Evolutionary conservation across 1,140 invertebrate species (phyloP).

Genomic region (Sesamia nonagrioides): DNA sequence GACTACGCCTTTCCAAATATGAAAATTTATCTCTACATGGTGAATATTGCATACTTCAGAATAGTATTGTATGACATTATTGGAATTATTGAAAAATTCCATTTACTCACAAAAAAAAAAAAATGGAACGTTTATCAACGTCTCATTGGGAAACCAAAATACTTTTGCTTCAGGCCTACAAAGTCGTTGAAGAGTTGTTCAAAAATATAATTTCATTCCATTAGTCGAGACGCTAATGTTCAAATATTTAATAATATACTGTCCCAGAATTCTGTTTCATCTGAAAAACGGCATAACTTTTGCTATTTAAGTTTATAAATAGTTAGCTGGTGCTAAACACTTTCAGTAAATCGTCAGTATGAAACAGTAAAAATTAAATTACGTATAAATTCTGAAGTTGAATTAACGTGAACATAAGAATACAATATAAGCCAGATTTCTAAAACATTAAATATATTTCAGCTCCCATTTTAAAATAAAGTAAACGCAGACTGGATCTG

Average conservation of each 20-base stretch:
- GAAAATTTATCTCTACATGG: too few relatives aligned
- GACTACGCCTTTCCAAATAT: too few relatives aligned
- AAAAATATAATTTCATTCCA: background rate
- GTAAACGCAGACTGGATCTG: constrained; percentile 13
- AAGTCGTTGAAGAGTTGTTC: background rate
- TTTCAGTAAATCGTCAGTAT: background rate
- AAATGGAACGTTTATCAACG: too few relatives aligned
- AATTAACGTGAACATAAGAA: background rate
- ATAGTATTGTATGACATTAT: too few relatives aligned
- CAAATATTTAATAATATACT: background rate
- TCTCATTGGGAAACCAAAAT: too few relatives aligned
- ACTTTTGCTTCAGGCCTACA: background rate
- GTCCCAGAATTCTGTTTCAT: background rate
- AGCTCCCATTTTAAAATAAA: constrained; percentile 21
- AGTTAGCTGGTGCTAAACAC: background rate
- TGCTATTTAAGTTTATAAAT: background rate
- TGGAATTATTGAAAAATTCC: too few relatives aligned
- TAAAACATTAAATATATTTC: background rate
- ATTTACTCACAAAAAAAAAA: too few relatives aligned
- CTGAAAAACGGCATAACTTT: background rate
- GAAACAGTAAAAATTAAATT: background rate
- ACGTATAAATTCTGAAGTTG: background rate
- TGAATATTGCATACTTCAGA: too few relatives aligned
- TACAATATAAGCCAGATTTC: background rate
- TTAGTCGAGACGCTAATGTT: background rate